These are phyloP conservation scores for Drosophila ananassae DNA, from an alignment of 1,140 invertebrate species.

Conservation along the genomic window DNA sequence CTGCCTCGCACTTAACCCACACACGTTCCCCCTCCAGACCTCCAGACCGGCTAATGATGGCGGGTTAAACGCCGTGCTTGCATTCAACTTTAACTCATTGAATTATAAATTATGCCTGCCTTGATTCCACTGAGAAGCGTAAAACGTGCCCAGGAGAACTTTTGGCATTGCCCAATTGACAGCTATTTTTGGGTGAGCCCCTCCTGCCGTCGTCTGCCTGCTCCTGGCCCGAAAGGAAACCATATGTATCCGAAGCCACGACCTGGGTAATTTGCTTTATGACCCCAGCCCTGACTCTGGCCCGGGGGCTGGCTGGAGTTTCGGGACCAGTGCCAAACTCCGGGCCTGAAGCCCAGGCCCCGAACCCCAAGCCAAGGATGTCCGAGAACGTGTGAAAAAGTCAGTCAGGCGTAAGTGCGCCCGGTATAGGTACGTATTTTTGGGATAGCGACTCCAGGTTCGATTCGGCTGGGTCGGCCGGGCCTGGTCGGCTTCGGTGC, in stretches of 20 bases:
- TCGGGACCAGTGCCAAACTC: conserved; percentile 26
- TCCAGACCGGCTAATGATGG: conserved; percentile 40
- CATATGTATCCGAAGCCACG: conserved; percentile 49
- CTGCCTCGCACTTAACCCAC: conserved; percentile 23
- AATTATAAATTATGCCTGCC: conserved; percentile 77
- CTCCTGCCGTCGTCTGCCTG: neutral
- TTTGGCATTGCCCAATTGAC: conserved; percentile 75
- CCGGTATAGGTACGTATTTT: conserved; percentile 28
- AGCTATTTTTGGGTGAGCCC: conserved; percentile 52
- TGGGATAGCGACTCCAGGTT: conserved; percentile 26
- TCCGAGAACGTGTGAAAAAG: conserved; percentile 73
- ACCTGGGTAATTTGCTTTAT: conserved; percentile 75
- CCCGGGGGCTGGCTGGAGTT: conserved; percentile 21
- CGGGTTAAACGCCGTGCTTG: conserved; percentile 55
- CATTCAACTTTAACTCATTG: conserved; percentile 81
- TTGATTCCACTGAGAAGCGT: conserved; percentile 31
- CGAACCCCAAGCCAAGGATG: conserved; percentile 33
- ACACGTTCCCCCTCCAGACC: conserved; percentile 1
- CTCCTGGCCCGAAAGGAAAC: conserved; percentile 2
- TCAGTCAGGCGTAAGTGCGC: conserved; percentile 76
- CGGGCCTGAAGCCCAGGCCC: conserved; percentile 16
- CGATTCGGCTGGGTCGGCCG: conserved; percentile 4
- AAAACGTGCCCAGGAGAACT: conserved; percentile 62
- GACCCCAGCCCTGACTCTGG: conserved; percentile 48
- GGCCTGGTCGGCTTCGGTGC: conserved; percentile 10